These are phyloP conservation scores for Drosophila kanapiae DNA, from an alignment of 1,140 invertebrate genomes.

Conservation along the genomic window DNA sequence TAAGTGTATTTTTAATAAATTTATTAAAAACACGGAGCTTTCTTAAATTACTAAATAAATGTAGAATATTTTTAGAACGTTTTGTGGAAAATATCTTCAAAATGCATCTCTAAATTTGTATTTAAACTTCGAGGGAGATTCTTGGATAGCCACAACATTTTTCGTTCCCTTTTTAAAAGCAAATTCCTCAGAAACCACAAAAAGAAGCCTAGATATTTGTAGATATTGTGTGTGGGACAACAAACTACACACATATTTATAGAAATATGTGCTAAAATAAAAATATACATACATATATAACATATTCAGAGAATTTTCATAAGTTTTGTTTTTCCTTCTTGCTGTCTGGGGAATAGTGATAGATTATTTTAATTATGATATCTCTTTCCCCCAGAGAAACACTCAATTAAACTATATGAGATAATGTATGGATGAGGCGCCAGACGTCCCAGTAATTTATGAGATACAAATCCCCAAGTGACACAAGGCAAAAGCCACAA, in stretches of 20 bases:
- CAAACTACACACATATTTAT: conserved; percentile 46
- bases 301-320: conserved; percentile 8
- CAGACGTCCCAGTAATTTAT: conserved; percentile 40
- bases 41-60: no score
- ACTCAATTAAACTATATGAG: conserved; percentile 36
- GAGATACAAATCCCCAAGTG: conserved; percentile 46
- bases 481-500: conserved; percentile 41
- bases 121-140: neutral
- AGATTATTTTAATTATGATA: conserved; percentile 36
- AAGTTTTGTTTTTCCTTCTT: conserved; percentile 23
- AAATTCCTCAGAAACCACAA: conserved; percentile 9
- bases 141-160: neutral
- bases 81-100: no score
- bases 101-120: neutral
- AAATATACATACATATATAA: conserved; percentile 30
- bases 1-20: neutral
- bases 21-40: no score
- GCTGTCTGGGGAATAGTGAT: conserved; percentile 25
- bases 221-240: conserved; percentile 42
- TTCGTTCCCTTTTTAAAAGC: neutral
- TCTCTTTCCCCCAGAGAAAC: conserved; percentile 11
- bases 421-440: conserved; percentile 27
- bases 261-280: conserved; percentile 61
- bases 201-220: conserved; percentile 32
- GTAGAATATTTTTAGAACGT: neutral